Evolutionary conservation across 2,113 vertebrate genomes (phyloP).

Genomic region (Sakesphorus luctuosus): DNA sequence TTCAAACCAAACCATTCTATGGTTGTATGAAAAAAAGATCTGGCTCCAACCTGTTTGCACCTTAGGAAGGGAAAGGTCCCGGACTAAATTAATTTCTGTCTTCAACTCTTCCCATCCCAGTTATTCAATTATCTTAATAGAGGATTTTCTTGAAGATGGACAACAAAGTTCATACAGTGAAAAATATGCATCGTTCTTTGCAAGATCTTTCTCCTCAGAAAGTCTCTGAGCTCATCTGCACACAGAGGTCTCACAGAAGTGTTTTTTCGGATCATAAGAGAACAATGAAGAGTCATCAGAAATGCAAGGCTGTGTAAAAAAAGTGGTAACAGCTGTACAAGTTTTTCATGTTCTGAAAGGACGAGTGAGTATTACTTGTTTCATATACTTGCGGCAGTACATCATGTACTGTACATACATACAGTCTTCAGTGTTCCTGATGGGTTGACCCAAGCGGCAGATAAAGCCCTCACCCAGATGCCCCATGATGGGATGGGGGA

Average conservation of each 20-base stretch:
- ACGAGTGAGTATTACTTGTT: background rate
- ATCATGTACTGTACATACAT: background rate
- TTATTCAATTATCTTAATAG: background rate
- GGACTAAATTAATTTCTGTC: background rate
- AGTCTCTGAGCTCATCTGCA: background rate
- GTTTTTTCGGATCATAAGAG: background rate
- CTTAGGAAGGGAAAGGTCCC: background rate
- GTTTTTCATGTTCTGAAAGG: background rate
- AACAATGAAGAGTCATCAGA: background rate
- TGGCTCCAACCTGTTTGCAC: background rate
- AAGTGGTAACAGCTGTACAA: background rate
- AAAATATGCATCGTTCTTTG: background rate
- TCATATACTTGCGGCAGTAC: background rate
- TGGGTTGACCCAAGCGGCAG: background rate
- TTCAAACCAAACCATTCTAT: background rate
- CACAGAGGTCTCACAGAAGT: background rate
- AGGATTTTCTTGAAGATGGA: background rate
- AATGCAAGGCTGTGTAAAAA: background rate
- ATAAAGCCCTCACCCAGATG: background rate
- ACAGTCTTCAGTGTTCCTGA: background rate
- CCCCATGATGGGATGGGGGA: fast-evolving
- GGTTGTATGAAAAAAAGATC: background rate
- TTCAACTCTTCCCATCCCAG: background rate
- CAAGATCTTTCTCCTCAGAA: background rate
- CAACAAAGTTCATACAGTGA: background rate